These are phyloP conservation scores for Phalanger gymnotis DNA, from an alignment of 2,797 vertebrate species.

Conservation along the genomic window DNA sequence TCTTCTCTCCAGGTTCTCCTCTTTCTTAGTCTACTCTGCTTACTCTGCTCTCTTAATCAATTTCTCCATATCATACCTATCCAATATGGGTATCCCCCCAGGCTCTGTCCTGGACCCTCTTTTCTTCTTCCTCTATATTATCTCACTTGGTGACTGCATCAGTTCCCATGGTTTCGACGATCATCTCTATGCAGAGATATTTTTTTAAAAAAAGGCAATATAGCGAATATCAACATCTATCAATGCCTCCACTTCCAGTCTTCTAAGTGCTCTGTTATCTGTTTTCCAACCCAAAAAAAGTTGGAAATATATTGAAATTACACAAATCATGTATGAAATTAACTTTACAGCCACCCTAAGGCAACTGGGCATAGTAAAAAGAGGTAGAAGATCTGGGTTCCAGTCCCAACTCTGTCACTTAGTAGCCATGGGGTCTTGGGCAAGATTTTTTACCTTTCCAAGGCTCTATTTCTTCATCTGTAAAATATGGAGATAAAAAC, in stretches of 20 bases:
- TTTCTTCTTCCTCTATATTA: neutral
- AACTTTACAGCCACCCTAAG: neutral
- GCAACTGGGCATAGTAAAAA: neutral
- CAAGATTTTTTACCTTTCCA: neutral
- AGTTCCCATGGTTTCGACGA: neutral
- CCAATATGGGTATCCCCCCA: neutral
- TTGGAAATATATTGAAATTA: neutral
- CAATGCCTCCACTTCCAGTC: neutral
- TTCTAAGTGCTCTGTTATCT: neutral
- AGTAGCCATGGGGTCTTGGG: neutral
- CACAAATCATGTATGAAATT: neutral
- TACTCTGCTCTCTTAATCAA: no score
- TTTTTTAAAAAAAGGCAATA: neutral
- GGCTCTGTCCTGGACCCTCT: neutral
- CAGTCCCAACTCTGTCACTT: neutral
- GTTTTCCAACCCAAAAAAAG: neutral
- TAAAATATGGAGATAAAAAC: conserved; percentile 6
- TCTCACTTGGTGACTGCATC: neutral
- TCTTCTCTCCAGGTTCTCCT: neutral
- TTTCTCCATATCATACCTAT: neutral
- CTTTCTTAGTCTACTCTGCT: neutral
- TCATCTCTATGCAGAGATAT: neutral
- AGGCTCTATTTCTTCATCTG: conserved; percentile 17
- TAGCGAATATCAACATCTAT: neutral
- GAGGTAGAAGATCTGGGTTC: neutral